phyloP scores from a whole-genome alignment of 2,888 invertebrate species.

The Lumbricus terrestris region DNA sequence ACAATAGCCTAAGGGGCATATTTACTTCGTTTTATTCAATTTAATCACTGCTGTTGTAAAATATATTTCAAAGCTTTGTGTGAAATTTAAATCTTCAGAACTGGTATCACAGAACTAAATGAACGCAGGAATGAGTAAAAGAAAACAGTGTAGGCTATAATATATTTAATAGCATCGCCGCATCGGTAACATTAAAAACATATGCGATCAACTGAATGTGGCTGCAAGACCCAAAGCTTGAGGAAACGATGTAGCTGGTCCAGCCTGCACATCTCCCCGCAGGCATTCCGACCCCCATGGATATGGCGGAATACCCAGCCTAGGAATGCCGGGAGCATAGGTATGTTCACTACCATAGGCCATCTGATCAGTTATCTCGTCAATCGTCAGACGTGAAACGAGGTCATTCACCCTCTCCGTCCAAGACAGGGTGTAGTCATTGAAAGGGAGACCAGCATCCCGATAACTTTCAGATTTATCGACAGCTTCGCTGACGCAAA shows the following conservation, averaged over 20 bases:
- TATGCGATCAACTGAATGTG: conserved; percentile 47
- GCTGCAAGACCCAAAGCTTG: conserved; percentile 53
- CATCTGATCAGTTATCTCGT: conserved; percentile 48
- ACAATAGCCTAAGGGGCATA: too few relatives aligned
- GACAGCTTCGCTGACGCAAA: too few relatives aligned
- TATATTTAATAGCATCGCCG: too few relatives aligned
- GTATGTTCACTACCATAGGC: conserved; percentile 43
- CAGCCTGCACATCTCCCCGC: conserved; percentile 47
- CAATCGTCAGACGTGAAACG: conserved; percentile 46
- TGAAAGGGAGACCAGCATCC: conserved; percentile 45
- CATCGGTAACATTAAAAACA: too few relatives aligned
- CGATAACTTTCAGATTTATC: too few relatives aligned
- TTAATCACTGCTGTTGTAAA: too few relatives aligned
- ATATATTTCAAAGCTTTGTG: too few relatives aligned
- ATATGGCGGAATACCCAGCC: conserved; percentile 52
- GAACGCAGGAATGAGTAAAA: too few relatives aligned
- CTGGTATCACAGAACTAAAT: too few relatives aligned
- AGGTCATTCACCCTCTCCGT: conserved; percentile 48
- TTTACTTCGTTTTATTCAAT: too few relatives aligned
- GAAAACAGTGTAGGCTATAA: too few relatives aligned
- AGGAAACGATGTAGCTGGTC: conserved; percentile 48
- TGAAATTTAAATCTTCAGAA: too few relatives aligned
- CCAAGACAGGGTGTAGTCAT: conserved; percentile 48
- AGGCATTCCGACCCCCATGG: conserved; percentile 55
- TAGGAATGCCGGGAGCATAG: conserved; percentile 45